phyloP scores from a whole-genome alignment of 2,797 vertebrate genomes.

The Prunella strophiata region DNA sequence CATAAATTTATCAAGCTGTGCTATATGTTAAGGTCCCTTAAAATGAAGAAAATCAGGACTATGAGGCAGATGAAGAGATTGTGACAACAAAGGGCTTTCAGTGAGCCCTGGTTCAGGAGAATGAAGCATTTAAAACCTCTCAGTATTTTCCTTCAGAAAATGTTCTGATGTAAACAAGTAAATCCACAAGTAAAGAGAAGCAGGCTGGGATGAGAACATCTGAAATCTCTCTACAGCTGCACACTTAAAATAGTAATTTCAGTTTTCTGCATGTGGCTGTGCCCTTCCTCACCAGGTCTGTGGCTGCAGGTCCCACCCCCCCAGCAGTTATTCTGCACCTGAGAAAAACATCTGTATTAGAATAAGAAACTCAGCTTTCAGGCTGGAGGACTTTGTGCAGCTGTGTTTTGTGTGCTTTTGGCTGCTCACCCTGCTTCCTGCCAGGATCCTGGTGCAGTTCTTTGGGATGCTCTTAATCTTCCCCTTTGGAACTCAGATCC shows the following conservation, averaged over 20 bases:
- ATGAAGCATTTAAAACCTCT: not conserved
- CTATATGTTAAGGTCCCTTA: constrained; percentile 1
- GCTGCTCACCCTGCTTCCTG: not conserved
- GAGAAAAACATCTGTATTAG: not conserved
- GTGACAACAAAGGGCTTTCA: not conserved
- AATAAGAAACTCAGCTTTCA: not conserved
- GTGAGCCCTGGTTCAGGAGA: not conserved
- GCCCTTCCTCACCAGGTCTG: not conserved
- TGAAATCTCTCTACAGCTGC: not conserved
- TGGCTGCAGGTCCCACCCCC: not conserved
- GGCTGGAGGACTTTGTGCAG: not conserved
- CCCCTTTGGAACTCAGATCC: not conserved
- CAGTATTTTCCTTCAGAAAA: not conserved
- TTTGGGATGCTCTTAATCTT: not conserved
- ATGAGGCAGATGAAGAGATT: constrained; percentile 5
- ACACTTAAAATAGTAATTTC: not conserved
- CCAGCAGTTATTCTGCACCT: not conserved
- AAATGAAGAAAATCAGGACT: constrained; percentile 12
- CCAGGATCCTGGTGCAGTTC: not conserved
- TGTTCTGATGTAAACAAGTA: not conserved
- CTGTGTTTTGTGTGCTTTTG: not conserved
- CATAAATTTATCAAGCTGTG: constrained; percentile 1
- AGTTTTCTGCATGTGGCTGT: not conserved
- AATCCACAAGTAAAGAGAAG: not conserved
- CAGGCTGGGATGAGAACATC: not conserved